Conservation (phyloP, 2,113 vertebrate species). For the Chaenocephalus aceratus region DNA sequence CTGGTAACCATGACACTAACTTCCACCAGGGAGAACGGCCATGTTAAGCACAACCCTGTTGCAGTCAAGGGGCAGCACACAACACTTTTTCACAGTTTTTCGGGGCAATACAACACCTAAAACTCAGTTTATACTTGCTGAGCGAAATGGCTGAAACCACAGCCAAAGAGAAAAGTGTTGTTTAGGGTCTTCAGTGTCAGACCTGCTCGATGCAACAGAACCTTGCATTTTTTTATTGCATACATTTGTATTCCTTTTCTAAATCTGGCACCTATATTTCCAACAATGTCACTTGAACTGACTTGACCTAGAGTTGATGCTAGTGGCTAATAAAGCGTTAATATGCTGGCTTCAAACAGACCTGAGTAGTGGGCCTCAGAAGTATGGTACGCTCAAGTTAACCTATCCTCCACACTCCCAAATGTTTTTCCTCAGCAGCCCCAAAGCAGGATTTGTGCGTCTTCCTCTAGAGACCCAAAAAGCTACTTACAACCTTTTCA, state of each 20-base stretch:
- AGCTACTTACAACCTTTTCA: too few species aligned
- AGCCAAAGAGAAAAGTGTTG: not conserved
- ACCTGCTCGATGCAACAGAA: not conserved
- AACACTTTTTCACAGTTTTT: slow-evolving; percentile 58
- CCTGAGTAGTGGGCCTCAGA: not conserved
- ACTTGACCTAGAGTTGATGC: too few species aligned
- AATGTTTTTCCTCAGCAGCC: too few species aligned
- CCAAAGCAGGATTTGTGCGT: too few species aligned
- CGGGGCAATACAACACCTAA: not conserved
- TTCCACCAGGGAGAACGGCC: slow-evolving; percentile 63
- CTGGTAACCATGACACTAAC: slow-evolving; percentile 76
- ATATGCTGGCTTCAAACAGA: too few species aligned
- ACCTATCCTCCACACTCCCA: too few species aligned
- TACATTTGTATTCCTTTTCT: not conserved
- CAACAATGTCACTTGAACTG: not conserved
- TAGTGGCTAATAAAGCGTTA: not conserved
- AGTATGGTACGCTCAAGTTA: not conserved
- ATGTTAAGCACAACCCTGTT: slow-evolving; percentile 60
- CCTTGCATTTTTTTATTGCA: not conserved
- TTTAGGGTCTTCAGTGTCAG: not conserved
- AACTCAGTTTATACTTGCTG: slow-evolving; percentile 3
- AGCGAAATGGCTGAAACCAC: not conserved
- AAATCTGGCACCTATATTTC: not conserved
- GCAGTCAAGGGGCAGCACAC: slow-evolving; percentile 48
- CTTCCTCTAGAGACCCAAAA: too few species aligned